Evolutionary conservation across 2,113 vertebrate genomes (phyloP).

Genomic region (Percopsis transmontana): DNA sequence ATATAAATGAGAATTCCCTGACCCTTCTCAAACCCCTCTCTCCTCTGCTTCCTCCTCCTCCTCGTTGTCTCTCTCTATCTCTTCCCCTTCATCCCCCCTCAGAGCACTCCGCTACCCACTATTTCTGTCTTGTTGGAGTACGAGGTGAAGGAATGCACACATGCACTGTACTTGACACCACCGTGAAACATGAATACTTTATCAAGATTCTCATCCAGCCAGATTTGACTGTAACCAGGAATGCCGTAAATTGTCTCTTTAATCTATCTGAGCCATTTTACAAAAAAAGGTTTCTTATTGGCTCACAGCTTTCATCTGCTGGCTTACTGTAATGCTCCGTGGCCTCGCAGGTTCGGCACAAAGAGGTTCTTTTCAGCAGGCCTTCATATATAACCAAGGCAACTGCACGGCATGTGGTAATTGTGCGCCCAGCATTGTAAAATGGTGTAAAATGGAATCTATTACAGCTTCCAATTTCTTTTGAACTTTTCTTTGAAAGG

Average conservation of each 20-base stretch:
- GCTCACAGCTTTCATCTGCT: background rate
- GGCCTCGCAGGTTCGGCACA: background rate
- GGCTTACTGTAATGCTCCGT: background rate
- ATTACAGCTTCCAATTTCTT: conserved; percentile 36
- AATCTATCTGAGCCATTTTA: background rate
- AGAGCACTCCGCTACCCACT: conserved; percentile 4
- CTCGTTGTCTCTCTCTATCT: background rate
- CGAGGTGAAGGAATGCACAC: conserved; percentile 2
- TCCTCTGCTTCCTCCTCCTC: background rate
- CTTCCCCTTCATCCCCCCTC: background rate
- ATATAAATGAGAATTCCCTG: conserved; percentile 32
- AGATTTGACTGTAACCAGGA: background rate
- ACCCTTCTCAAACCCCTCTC: background rate
- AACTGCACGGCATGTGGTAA: conserved; percentile 26
- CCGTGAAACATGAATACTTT: conserved; percentile 29
- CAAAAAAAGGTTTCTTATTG: background rate
- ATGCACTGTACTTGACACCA: background rate
- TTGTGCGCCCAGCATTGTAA: conserved; percentile 10
- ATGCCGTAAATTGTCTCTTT: background rate
- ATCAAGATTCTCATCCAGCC: conserved; percentile 17
- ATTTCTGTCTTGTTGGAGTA: conserved; percentile 18
- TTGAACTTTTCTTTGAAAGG: conserved; percentile 31
- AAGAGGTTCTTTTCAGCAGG: background rate
- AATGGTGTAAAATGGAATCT: conserved; percentile 40
- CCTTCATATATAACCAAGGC: conserved; percentile 3